phyloP scores from a whole-genome alignment of 2,797 vertebrate species.

The Parambassis ranga region DNA sequence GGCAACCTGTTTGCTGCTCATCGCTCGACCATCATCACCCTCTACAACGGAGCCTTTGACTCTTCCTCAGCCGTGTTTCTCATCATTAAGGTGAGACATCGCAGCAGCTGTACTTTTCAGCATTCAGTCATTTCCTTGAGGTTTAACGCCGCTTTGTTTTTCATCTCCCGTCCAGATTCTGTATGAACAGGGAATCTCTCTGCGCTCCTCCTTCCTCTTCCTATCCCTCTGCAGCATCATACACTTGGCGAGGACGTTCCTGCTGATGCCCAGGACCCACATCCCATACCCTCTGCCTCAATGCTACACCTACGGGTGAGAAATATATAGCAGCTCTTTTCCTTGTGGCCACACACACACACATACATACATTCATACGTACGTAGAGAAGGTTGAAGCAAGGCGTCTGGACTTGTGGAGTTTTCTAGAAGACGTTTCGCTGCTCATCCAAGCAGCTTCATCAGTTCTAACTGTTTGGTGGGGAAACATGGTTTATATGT shows the following conservation, averaged over 20 bases:
- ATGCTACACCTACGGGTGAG: slow-evolving; percentile 85
- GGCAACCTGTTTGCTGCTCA: slow-evolving; percentile 87
- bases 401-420: too few relatives aligned
- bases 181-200: slow-evolving; percentile 73
- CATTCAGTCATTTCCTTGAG: background rate
- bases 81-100: slow-evolving; percentile 84
- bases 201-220: slow-evolving; percentile 82
- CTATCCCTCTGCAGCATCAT: slow-evolving; percentile 83
- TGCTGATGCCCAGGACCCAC: slow-evolving; percentile 84
- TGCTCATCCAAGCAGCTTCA: too few relatives aligned
- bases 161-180: slow-evolving; percentile 77
- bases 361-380: background rate
- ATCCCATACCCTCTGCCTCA: slow-evolving; percentile 85
- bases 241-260: slow-evolving; percentile 83
- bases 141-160: background rate
- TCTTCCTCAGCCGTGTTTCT: slow-evolving; percentile 88
- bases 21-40: slow-evolving; percentile 90
- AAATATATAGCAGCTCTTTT: background rate
- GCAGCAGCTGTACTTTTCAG: too few relatives aligned
- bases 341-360: background rate
- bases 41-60: slow-evolving; percentile 91
- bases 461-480: too few relatives aligned
- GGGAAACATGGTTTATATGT: too few relatives aligned
- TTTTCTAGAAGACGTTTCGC: too few relatives aligned
- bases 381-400: too few relatives aligned